These are phyloP conservation scores for Alcedo atthis DNA, from an alignment of 2,797 vertebrate genomes.

Conservation along the genomic window DNA sequence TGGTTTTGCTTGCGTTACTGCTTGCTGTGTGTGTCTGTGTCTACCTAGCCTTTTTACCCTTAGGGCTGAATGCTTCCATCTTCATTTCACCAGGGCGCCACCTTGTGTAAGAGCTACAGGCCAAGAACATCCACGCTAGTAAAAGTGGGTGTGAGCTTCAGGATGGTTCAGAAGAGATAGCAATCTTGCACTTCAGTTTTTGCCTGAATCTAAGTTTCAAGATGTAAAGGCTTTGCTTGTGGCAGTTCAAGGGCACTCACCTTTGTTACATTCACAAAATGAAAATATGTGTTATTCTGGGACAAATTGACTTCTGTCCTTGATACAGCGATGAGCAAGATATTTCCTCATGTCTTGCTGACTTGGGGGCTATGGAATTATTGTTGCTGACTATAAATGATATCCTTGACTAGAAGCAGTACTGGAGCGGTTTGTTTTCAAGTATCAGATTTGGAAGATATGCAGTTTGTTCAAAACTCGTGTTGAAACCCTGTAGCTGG, in stretches of 20 bases:
- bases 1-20: neutral
- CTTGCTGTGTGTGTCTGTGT: neutral
- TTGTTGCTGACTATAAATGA: neutral
- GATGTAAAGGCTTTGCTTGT: neutral
- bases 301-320: conserved; percentile 18
- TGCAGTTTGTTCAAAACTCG: neutral
- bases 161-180: neutral
- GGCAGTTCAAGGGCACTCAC: neutral
- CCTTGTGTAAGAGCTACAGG: neutral
- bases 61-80: neutral
- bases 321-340: neutral
- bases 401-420: neutral
- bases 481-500: neutral
- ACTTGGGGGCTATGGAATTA: neutral
- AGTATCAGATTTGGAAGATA: neutral
- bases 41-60: neutral
- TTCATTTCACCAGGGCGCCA: neutral
- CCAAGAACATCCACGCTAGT: neutral
- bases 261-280: neutral
- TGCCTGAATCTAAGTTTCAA: conserved; percentile 17
- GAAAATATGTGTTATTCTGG: neutral
- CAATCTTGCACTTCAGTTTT: neutral
- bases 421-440: neutral
- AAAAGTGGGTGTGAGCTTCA: neutral
- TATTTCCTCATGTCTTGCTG: neutral